Percentiles rank a stretch among this genome's conserved stretches.
Conservation (phyloP, 2,113 vertebrate species). For the Cyphomyrus plagiostoma region DNA sequence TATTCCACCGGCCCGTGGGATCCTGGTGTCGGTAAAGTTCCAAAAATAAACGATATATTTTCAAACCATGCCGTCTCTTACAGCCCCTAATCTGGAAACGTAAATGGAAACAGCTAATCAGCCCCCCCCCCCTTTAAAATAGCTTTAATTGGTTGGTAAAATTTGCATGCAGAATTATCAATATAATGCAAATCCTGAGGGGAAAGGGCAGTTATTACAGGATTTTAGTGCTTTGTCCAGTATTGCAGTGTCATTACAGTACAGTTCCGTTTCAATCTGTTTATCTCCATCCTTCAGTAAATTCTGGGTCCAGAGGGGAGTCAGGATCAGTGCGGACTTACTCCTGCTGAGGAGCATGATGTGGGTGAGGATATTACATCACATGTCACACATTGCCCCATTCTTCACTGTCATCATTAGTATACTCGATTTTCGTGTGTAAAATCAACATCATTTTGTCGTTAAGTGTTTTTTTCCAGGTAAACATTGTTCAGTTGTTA, state of each 20-base stretch:
- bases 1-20: not conserved
- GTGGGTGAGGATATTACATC: slow-evolving; percentile 50
- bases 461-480: not conserved
- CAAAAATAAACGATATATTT: not conserved
- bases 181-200: not conserved
- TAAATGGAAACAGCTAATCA: not conserved
- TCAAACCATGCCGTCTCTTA: not conserved
- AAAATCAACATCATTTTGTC: not conserved
- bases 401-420: not conserved
- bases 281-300: slow-evolving; percentile 54
- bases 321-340: slow-evolving; percentile 86
- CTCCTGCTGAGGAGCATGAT: slow-evolving; percentile 70
- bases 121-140: not conserved
- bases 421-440: not conserved
- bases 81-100: not conserved
- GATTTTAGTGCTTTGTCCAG: not conserved
- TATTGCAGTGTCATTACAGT: not conserved
- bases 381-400: not conserved
- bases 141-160: not conserved
- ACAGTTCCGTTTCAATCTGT: slow-evolving; percentile 18
- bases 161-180: not conserved
- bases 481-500: not conserved
- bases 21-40: not conserved
- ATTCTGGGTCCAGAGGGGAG: slow-evolving; percentile 73
- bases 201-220: not conserved